Base-by-base conservation (phyloP, 2,888 invertebrate genomes). In the Sinotaia quadrata region DNA sequence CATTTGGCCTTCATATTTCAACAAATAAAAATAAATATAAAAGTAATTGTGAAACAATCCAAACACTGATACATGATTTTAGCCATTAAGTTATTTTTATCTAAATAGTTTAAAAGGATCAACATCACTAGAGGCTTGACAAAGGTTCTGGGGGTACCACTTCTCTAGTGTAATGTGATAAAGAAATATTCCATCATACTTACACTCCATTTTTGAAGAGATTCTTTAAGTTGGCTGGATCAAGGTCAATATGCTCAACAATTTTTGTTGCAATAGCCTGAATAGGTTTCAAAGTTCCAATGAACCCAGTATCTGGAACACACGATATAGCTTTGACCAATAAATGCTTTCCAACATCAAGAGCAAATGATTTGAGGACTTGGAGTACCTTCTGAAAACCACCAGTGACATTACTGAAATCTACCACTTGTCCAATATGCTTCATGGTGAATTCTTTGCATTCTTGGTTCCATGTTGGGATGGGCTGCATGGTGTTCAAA, bases 391-490 rank as follows among this genome's bases (percentile, higher is more conserved):
- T n/a, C n/a, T n/a, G n/a, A 12, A 63, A 62, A 5, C 54, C 69
- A 27, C 69, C 67, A 2, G 47, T 41, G 24, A 69, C n/a, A 3
- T 58, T 66, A 7, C 57, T 67, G 18, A 67, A 68, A 27, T 76
- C 76, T 52, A 68, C 44, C 5, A 68, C 44, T 31, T 72, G 54
- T 47, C 73, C 74, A 58, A 75, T 75, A 34, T 76, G 68, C 24
- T 67, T 69, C 29, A 75, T 72, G 4, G 60, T 68, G 60, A 68
- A 71, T n/a, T 78, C 80, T 31, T 78, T 78, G 58, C 80, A 81
- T 8, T 77, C 75, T 66, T 76, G 70, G 18, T 72, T 70, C 76
- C 79, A 78, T 44, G 72, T 71, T 18, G 80, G 78, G 15, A 72
- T 69, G 0, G 79, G 76, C 37, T 78, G 67, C 18, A 75, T 41